Percentiles rank a stretch among this genome's conserved stretches.
Conservation (phyloP, 2,888 invertebrate genomes). For the Clunio marinus region DNA sequence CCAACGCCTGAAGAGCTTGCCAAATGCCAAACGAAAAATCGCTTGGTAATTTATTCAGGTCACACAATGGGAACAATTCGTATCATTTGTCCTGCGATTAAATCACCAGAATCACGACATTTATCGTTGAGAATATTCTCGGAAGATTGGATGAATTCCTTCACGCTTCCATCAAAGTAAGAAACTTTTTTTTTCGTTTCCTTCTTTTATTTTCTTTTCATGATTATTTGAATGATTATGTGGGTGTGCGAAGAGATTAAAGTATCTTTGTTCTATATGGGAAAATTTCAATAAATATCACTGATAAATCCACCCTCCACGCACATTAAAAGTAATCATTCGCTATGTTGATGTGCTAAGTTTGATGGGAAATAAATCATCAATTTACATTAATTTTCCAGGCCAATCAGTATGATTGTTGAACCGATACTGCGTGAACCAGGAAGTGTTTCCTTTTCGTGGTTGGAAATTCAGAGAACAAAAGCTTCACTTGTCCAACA, state of each 20-base stretch:
- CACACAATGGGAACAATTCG: slow-evolving; percentile 56
- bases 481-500: slow-evolving; percentile 60
- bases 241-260: no score
- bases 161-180: slow-evolving; percentile 48
- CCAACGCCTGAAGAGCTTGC: slow-evolving; percentile 59
- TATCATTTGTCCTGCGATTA: slow-evolving; percentile 65
- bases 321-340: no score
- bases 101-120: slow-evolving; percentile 46
- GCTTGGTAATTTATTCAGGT: slow-evolving; percentile 76
- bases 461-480: slow-evolving; percentile 68
- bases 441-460: slow-evolving; percentile 72
- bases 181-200: no score
- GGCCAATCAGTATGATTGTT: slow-evolving; percentile 60
- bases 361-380: background rate
- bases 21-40: slow-evolving; percentile 71
- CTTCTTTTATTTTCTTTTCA: no score
- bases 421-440: slow-evolving; percentile 68
- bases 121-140: slow-evolving; percentile 73
- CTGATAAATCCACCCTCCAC: no score
- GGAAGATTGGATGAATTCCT: slow-evolving; percentile 64
- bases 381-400: slow-evolving; percentile 42
- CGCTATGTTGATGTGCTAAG: background rate
- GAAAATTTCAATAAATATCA: no score
- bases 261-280: no score
- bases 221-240: no score